These are phyloP conservation scores for Cuculus canorus DNA, from an alignment of 2,797 vertebrate species.

Conservation along the genomic window DNA sequence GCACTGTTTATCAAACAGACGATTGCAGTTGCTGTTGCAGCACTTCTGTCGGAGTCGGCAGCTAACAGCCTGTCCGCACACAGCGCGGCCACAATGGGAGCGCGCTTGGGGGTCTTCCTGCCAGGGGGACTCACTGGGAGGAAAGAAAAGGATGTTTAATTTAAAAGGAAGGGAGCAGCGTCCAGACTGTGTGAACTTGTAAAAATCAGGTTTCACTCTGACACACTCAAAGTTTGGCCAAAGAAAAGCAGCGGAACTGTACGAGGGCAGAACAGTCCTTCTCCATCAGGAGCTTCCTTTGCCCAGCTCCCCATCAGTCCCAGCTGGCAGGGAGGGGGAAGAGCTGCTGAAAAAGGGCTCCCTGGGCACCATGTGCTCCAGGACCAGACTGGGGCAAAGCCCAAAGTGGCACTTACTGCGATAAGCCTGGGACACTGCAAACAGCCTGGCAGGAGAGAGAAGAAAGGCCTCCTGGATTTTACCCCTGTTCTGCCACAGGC, in stretches of 20 bases:
- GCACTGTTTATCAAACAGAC: not conserved
- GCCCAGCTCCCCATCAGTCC: not conserved
- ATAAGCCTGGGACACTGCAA: not conserved
- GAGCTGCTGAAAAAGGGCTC: not conserved
- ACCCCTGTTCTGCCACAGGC: not conserved
- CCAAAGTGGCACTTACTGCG: not conserved
- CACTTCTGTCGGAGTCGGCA: not conserved
- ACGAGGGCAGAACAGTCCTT: not conserved
- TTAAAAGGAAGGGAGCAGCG: slow-evolving; percentile 11
- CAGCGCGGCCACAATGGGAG: not conserved
- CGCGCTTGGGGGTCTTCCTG: not conserved
- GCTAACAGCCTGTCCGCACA: not conserved
- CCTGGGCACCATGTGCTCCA: not conserved
- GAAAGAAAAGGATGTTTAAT: slow-evolving; percentile 8
- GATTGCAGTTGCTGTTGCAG: not conserved
- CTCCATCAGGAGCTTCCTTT: not conserved
- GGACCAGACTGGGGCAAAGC: not conserved
- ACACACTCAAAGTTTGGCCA: not conserved
- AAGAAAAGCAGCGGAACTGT: not conserved
- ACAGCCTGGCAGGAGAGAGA: not conserved
- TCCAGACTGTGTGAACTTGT: not conserved
- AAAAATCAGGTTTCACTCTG: not conserved
- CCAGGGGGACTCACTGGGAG: not conserved
- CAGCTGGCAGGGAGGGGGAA: not conserved
- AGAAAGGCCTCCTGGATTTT: not conserved